Evolutionary conservation across 2,888 invertebrate species (phyloP).

Genomic region (Arge pagana): DNA sequence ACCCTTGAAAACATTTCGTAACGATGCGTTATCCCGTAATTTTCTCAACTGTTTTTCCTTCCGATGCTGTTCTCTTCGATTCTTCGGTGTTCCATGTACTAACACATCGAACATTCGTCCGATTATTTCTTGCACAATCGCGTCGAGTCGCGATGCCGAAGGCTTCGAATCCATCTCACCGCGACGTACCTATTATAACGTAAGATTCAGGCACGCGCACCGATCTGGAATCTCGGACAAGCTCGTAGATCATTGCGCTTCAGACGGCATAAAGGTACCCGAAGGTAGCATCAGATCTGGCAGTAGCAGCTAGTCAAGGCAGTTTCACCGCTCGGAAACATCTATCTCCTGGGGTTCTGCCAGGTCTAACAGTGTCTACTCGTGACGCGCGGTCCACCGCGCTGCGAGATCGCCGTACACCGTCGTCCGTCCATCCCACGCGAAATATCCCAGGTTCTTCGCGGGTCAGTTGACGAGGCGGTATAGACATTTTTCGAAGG

Average conservation of each 20-base stretch:
- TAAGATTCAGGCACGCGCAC: constrained; percentile 34
- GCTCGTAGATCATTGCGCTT: constrained; percentile 32
- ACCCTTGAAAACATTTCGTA: too few species aligned
- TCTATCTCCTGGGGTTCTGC: constrained; percentile 30
- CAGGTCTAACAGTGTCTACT: not conserved
- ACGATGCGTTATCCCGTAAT: too few species aligned
- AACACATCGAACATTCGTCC: too few species aligned
- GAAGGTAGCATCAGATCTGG: constrained; percentile 25
- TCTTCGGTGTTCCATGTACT: too few species aligned
- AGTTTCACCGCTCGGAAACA: constrained; percentile 26
- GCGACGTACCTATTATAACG: constrained; percentile 39
- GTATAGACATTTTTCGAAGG: constrained; percentile 14
- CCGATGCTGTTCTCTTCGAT: too few species aligned
- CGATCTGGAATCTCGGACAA: constrained; percentile 36
- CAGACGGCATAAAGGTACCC: constrained; percentile 23
- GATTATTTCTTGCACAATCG: too few species aligned
- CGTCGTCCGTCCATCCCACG: constrained; percentile 16
- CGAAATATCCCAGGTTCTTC: constrained; percentile 5
- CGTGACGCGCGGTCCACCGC: not conserved
- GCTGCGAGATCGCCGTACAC: constrained; percentile 5
- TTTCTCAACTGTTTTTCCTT: too few species aligned
- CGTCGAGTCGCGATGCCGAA: too few species aligned
- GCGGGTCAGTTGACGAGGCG: not conserved
- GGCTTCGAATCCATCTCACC: too few species aligned
- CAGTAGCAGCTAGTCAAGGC: constrained; percentile 28